These are phyloP conservation scores for Acromyrmex charruanus DNA, from an alignment of 1,140 invertebrate genomes.

Conservation along the genomic window DNA sequence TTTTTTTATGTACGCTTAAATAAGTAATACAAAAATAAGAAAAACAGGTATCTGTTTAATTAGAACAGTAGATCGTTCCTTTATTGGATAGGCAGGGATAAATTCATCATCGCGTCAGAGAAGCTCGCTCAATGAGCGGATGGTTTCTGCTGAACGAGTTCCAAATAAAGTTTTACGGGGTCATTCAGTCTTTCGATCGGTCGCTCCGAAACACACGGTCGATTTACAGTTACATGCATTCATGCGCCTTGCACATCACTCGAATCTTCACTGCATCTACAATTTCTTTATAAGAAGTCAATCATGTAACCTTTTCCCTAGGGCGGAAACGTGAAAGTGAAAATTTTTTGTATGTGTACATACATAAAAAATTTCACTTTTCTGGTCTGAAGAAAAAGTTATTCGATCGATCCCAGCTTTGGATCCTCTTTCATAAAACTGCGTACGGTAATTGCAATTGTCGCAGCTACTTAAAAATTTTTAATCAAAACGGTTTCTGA, in stretches of 20 bases:
- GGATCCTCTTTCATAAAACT: not conserved
- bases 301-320: too few relatives aligned
- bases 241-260: not conserved
- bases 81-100: not conserved
- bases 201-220: not conserved
- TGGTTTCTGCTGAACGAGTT: not conserved
- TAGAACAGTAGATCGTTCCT: not conserved
- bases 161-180: not conserved
- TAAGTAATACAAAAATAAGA: not conserved
- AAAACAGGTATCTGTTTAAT: not conserved
- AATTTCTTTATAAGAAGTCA: not conserved
- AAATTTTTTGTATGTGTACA: too few relatives aligned
- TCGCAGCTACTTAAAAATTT: not conserved
- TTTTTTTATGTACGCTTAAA: too few relatives aligned
- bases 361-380: too few relatives aligned
- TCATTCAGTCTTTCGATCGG: not conserved
- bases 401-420: not conserved
- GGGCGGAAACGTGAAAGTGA: too few relatives aligned
- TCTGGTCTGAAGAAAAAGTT: too few relatives aligned
- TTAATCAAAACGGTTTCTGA: not conserved
- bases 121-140: not conserved
- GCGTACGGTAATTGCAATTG: not conserved
- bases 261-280: not conserved
- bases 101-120: not conserved
- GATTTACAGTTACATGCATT: constrained; percentile 18